Conservation (phyloP, 2,797 vertebrate genomes). For the Pseudocheirus occidentalis region DNA sequence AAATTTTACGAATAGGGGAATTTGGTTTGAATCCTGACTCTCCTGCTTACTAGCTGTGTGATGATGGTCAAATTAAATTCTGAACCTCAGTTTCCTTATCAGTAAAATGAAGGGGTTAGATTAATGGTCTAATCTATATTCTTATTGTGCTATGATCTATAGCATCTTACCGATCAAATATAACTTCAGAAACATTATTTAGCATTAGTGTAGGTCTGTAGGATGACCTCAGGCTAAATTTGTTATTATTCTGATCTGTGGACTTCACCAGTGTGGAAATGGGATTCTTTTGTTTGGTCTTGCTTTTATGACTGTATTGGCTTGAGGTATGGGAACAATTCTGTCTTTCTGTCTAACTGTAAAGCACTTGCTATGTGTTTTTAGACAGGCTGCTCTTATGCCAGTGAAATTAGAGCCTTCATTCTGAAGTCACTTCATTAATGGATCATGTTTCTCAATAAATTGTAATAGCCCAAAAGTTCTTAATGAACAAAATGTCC, state of each 20-base stretch:
- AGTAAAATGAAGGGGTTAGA: background rate
- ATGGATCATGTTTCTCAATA: background rate
- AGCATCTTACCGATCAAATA: background rate
- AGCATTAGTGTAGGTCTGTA: background rate
- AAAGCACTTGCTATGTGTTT: background rate
- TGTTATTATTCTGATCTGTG: background rate
- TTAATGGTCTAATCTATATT: background rate
- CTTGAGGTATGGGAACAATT: background rate
- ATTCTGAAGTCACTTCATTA: slow-evolving; percentile 13
- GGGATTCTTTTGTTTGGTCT: background rate
- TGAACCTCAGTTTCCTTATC: background rate
- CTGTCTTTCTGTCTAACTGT: background rate
- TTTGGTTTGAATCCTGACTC: background rate
- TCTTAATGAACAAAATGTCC: background rate
- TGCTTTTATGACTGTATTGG: background rate
- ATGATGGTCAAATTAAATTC: background rate
- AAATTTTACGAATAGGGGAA: background rate
- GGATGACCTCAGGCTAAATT: background rate
- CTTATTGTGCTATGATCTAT: background rate
- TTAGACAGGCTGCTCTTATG: background rate
- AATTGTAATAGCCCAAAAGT: background rate
- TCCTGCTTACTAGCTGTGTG: background rate
- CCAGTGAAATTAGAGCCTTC: background rate
- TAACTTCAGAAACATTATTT: background rate
- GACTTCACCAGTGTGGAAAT: background rate